Percentiles rank a stretch among this genome's conserved stretches.
Conservation (phyloP, 2,888 invertebrate genomes). For the Cephalotes varians region DNA sequence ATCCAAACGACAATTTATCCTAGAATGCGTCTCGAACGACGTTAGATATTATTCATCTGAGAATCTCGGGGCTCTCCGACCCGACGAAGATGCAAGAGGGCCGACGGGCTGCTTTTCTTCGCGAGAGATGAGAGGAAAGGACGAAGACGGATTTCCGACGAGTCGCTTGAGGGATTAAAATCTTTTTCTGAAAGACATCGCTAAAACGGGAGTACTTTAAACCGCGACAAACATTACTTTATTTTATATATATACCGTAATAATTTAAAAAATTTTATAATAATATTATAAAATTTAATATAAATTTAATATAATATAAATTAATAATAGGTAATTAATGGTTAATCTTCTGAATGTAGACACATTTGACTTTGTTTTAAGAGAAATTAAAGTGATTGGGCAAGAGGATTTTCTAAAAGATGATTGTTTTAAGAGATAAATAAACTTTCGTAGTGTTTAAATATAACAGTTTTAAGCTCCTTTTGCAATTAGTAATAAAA, state of each 20-base stretch:
- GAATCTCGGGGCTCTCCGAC: conserved; percentile 28
- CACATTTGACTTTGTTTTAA: background rate
- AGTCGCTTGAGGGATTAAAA: conserved; percentile 48
- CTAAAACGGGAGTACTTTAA: conserved; percentile 14
- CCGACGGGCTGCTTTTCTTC: conserved; percentile 45
- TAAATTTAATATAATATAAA: no score
- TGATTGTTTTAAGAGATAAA: background rate
- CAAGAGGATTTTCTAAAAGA: background rate
- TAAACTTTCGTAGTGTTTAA: background rate
- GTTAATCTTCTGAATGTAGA: background rate
- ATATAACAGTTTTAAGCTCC: background rate
- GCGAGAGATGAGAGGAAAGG: conserved; percentile 33
- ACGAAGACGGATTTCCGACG: conserved; percentile 50
- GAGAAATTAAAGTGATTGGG: background rate
- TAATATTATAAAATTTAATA: no score
- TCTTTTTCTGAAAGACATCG: conserved; percentile 20
- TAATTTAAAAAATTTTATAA: conserved; percentile 13
- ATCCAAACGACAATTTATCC: conserved; percentile 53
- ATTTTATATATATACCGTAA: background rate
- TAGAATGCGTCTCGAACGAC: conserved; percentile 51
- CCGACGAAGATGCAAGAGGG: conserved; percentile 31
- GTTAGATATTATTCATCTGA: conserved; percentile 54
- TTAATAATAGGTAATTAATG: background rate
- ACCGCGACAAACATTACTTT: conserved; percentile 6
- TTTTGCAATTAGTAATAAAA: background rate